A percentile compares a stretch with the other conserved stretches of the same genome.
Evolutionary conservation across 2,888 invertebrate species (phyloP).

Genomic region (Theretra japonica): DNA sequence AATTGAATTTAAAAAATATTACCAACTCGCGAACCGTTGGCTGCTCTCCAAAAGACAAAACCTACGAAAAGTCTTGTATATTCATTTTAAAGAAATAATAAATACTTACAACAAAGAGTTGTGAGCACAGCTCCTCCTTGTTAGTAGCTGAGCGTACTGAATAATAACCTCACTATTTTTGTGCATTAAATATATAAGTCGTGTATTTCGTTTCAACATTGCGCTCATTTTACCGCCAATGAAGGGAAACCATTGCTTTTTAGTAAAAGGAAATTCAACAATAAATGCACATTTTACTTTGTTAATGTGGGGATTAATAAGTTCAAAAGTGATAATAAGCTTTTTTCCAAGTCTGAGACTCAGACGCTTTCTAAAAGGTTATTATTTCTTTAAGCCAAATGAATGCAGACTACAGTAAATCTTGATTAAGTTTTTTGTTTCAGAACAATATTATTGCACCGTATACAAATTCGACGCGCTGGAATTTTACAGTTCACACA

Average conservation of each 20-base stretch:
- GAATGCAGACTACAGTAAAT: neutral
- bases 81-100: slow-evolving; percentile 79
- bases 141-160: slow-evolving; percentile 56
- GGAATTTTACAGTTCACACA: slow-evolving; percentile 4
- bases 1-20: slow-evolving; percentile 85
- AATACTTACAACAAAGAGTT: slow-evolving; percentile 62
- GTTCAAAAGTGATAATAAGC: neutral
- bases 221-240: slow-evolving; percentile 4
- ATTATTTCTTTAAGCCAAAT: neutral
- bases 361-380: neutral
- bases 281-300: neutral
- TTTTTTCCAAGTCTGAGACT: neutral
- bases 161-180: slow-evolving; percentile 42
- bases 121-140: slow-evolving; percentile 54
- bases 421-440: slow-evolving; percentile 17
- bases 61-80: slow-evolving; percentile 73
- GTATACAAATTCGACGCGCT: slow-evolving; percentile 7
- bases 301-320: neutral
- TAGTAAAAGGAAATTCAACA: slow-evolving; percentile 1
- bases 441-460: neutral
- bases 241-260: neutral
- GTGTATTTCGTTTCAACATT: neutral
- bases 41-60: slow-evolving; percentile 81
- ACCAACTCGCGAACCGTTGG: slow-evolving; percentile 79
- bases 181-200: slow-evolving; percentile 20